Base-by-base conservation (phyloP, 1,140 invertebrate genomes). In the Hycleus phaleratus region DNA sequence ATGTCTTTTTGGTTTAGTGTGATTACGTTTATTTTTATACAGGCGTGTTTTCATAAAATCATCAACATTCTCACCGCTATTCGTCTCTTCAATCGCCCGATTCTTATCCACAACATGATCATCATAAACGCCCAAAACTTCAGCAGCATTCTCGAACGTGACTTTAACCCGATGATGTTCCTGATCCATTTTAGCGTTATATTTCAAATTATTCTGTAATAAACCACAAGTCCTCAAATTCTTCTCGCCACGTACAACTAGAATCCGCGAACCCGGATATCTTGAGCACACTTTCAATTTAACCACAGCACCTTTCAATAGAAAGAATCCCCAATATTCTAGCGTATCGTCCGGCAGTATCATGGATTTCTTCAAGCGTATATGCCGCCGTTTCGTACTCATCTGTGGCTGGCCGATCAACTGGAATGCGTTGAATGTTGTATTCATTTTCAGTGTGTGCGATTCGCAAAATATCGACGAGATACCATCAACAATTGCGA, bases 301-400 rank as follows among this genome's bases (percentile, higher is more conserved):
- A 9, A 69, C 66, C 9, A 52, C 53, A 12, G 68, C 62, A 11
- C 88, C 88, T 71, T 82, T 81, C 24, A 88, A 78, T 10, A 93
- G 72, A 75, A 87, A 92, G 77, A 93, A 93, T 24, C 90, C 89
- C 88, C 88, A 93, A 74, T 92, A 93, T 72, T 92, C 89, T 38
- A 92, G 76, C 24, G 88, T 88, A 67, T 93, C 90, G 74, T 92
- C 90, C 1, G 87, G 87, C 60, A 93, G 73, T 7, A 74, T 82
- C 84, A 93, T 88, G 44, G 87, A 87, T 68, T 91, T 90, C 66
- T 85, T 85, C 65, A 92, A 75, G 59, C 82, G 76, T 62, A 91
- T 84, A 68, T 87, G 86, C 74, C 88, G 90, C 39, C 80, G 81
- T 59, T 81, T 82, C 5, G 79, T 76, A 18, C 85, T 84, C 32